Evolutionary conservation across 2,888 invertebrate genomes (phyloP).

Genomic region (Sepioteuthis lessoniana): DNA sequence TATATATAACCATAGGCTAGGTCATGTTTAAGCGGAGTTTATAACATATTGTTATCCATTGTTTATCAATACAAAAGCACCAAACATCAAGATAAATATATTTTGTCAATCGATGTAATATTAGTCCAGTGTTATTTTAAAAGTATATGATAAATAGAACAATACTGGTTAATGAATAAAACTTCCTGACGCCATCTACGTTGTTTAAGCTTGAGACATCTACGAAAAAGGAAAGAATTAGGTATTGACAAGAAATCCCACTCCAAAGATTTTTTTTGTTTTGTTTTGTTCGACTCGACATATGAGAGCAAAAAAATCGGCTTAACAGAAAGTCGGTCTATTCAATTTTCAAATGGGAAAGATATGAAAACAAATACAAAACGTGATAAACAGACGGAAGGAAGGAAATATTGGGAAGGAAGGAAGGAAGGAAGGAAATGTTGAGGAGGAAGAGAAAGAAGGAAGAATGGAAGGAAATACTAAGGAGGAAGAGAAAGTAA

Average conservation of each 20-base stretch:
- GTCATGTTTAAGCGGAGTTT: no score
- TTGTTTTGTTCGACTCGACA: background rate
- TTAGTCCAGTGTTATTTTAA: background rate
- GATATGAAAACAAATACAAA: background rate
- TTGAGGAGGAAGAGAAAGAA: background rate
- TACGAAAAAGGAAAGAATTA: background rate
- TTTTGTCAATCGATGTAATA: background rate
- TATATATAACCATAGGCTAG: no score
- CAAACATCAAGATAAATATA: background rate
- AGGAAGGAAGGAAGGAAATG: background rate
- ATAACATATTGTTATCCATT: no score
- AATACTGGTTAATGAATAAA: background rate
- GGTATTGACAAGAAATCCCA: background rate
- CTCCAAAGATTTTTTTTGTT: background rate
- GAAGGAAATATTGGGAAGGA: background rate
- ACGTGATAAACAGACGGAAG: background rate
- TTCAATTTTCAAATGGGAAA: background rate
- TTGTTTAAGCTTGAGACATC: background rate
- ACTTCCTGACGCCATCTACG: background rate
- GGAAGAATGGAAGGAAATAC: background rate
- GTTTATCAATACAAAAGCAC: background rate
- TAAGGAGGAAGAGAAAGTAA: background rate
- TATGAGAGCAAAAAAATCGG: background rate
- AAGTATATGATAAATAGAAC: background rate
- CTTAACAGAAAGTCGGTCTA: background rate